These are phyloP conservation scores for Smithornis capensis DNA, from an alignment of 2,113 vertebrate genomes.

Conservation along the genomic window DNA sequence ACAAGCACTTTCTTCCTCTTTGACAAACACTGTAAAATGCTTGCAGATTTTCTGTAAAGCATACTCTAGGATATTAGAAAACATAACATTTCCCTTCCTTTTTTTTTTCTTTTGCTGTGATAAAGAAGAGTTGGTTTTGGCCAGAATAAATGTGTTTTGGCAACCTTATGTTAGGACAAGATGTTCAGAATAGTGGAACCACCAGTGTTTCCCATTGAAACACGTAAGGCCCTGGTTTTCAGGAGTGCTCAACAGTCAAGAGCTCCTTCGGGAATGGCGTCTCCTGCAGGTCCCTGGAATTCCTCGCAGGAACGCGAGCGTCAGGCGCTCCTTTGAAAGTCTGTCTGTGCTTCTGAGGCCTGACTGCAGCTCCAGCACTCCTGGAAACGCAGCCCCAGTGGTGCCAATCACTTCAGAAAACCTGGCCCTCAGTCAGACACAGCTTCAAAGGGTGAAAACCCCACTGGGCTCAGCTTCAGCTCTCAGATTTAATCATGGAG, in stretches of 20 bases:
- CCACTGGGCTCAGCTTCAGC: constrained; percentile 28
- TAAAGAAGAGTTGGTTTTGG: not conserved
- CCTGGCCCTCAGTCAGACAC: constrained; percentile 26
- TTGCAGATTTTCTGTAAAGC: constrained; percentile 61
- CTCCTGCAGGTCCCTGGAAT: not conserved
- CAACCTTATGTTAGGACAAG: not conserved
- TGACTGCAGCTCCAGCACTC: not conserved
- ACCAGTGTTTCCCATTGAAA: not conserved
- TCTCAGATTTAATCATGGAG: constrained; percentile 12
- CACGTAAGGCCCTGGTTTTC: not conserved
- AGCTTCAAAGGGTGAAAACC: constrained; percentile 55
- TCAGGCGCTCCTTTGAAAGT: not conserved
- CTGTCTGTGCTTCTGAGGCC: not conserved
- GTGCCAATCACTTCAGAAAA: constrained; percentile 36
- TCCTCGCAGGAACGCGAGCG: not conserved
- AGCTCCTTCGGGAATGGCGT: not conserved
- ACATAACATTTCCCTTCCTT: constrained; percentile 13
- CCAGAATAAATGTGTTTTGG: not conserved
- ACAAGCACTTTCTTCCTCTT: constrained; percentile 60
- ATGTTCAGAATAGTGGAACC: not conserved
- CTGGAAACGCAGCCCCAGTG: not conserved
- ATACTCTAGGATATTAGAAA: constrained; percentile 51
- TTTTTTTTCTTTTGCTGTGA: not conserved
- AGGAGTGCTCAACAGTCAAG: not conserved
- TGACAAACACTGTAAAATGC: constrained; percentile 63